A percentile compares a stretch with the other conserved stretches of the same genome.
phyloP scores from a whole-genome alignment of 1,140 invertebrate species.

The Stegodyphus mimosarum region DNA sequence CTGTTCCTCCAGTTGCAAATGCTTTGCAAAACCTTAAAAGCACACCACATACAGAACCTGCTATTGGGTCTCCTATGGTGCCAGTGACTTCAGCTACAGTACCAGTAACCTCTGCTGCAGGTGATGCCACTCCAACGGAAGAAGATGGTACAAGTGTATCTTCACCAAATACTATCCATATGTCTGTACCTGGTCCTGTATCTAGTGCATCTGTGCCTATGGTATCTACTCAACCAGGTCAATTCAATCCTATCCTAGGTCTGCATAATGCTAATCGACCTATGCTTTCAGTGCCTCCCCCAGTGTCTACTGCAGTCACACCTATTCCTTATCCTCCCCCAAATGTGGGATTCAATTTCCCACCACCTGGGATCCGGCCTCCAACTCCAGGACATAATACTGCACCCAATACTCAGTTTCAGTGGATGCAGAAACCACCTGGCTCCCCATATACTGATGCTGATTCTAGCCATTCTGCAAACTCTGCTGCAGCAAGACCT shows the following conservation, averaged over 20 bases:
- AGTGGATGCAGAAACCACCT: slow-evolving; percentile 30
- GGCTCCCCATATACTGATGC: slow-evolving; percentile 12
- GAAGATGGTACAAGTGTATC: slow-evolving; percentile 55
- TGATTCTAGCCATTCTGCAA: slow-evolving; percentile 13
- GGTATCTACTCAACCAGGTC: neutral
- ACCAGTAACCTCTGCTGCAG: neutral
- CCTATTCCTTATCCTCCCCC: slow-evolving; percentile 50
- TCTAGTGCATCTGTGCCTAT: neutral
- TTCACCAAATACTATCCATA: slow-evolving; percentile 17
- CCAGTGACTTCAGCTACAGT: neutral
- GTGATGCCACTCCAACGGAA: slow-evolving; percentile 59
- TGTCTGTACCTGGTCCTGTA: neutral
- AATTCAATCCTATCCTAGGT: slow-evolving; percentile 9
- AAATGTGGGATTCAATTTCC: slow-evolving; percentile 31
- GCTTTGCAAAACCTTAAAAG: slow-evolving; percentile 24
- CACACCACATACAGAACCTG: neutral
- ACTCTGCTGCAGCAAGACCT: neutral
- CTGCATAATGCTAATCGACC: slow-evolving; percentile 8
- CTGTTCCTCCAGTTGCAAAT: neutral
- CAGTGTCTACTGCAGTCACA: slow-evolving; percentile 28
- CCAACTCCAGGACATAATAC: slow-evolving; percentile 5
- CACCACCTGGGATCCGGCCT: slow-evolving; percentile 38
- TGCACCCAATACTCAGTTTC: slow-evolving; percentile 26
- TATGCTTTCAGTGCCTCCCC: slow-evolving; percentile 22
- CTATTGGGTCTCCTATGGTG: slow-evolving; percentile 4